A percentile compares a stretch with the other conserved stretches of the same genome.
Conservation (phyloP, 2,888 invertebrate genomes). For the Eucera pruinosa region DNA sequence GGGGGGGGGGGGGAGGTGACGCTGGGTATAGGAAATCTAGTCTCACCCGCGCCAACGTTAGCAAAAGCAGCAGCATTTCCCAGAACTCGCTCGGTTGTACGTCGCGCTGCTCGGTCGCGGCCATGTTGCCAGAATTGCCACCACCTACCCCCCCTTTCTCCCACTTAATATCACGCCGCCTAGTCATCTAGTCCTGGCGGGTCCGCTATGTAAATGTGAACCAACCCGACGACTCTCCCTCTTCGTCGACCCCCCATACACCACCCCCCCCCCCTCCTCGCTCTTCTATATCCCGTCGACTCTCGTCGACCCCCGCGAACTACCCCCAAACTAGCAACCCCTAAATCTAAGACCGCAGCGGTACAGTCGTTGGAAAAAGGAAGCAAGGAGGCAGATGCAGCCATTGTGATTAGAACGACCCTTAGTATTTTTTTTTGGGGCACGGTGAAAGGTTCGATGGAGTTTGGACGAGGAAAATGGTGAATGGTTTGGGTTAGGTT, state of each 20-base stretch:
- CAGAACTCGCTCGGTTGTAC: conserved; percentile 73
- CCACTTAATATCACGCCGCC: conserved; percentile 83
- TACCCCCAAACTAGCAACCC: conserved; percentile 82
- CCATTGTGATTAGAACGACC: conserved; percentile 47
- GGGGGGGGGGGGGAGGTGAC: conserved; percentile 67
- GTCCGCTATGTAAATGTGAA: conserved; percentile 84
- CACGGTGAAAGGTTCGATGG: too few species aligned
- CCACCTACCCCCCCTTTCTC: conserved; percentile 82
- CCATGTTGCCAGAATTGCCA: conserved; percentile 84
- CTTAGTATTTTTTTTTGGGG: too few species aligned
- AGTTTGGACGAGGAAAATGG: too few species aligned
- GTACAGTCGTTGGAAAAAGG: conserved; percentile 81
- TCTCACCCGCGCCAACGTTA: conserved; percentile 61
- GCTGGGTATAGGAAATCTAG: conserved; percentile 76
- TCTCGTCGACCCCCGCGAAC: conserved; percentile 82
- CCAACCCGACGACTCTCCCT: conserved; percentile 78
- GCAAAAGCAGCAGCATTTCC: conserved; percentile 69
- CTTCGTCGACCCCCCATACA: conserved; percentile 72
- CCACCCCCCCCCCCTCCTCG: conserved; percentile 66
- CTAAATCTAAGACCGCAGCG: conserved; percentile 83
- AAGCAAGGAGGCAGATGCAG: conserved; percentile 44
- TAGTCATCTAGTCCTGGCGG: conserved; percentile 84
- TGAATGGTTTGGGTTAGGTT: too few species aligned
- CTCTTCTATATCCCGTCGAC: conserved; percentile 65
- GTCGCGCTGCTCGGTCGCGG: conserved; percentile 79